phyloP scores from a whole-genome alignment of 2,113 vertebrate species.

The Oncorhynchus mykiss region DNA sequence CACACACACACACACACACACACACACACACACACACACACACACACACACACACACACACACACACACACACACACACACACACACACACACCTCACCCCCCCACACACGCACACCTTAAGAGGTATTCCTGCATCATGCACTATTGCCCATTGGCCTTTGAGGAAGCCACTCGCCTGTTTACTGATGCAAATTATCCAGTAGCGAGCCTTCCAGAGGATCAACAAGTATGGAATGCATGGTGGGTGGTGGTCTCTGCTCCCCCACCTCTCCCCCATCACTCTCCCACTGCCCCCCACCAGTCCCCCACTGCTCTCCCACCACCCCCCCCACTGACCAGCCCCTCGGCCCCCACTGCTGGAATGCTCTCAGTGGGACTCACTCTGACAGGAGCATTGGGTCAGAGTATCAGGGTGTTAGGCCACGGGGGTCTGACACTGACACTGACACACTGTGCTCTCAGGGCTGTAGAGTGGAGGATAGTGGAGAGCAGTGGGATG shows the following conservation, averaged over 20 bases:
- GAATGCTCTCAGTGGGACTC: constrained; percentile 63
- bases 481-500: too few relatives aligned
- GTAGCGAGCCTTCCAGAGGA: constrained; percentile 57
- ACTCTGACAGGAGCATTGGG: constrained; percentile 21
- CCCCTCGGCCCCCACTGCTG: constrained; percentile 3
- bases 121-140: constrained; percentile 54
- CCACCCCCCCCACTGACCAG: not conserved
- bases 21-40: too few relatives aligned
- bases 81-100: not conserved
- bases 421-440: not conserved
- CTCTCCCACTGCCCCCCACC: constrained; percentile 21
- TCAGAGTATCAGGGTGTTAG: constrained; percentile 3
- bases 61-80: too few relatives aligned
- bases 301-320: not conserved
- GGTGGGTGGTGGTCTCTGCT: constrained; percentile 51
- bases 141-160: constrained; percentile 65
- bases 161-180: constrained; percentile 66
- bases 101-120: constrained; percentile 44
- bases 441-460: constrained; percentile 4
- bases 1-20: constrained; percentile 4
- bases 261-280: constrained; percentile 34
- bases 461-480: not conserved
- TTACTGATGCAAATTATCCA: constrained; percentile 79
- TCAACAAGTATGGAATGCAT: constrained; percentile 51
- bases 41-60: too few relatives aligned